These are phyloP conservation scores for Miniopterus natalensis DNA, from an alignment of 2,113 vertebrate species.

Conservation along the genomic window DNA sequence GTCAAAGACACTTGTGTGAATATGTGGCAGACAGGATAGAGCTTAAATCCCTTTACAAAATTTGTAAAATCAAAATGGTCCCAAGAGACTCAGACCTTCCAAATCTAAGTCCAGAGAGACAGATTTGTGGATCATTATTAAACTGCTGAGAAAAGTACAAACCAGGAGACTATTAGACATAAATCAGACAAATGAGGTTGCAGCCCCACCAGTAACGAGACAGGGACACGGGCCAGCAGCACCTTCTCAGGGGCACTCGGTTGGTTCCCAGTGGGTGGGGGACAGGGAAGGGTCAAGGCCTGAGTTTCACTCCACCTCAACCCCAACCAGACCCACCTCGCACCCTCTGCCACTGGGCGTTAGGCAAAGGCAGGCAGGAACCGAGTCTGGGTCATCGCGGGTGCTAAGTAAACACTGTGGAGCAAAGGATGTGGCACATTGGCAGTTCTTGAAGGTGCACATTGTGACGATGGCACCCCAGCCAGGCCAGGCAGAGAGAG, in stretches of 20 bases:
- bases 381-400: fast-evolving
- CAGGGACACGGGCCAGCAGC: not conserved
- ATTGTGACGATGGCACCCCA: fast-evolving
- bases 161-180: slow-evolving; percentile 68
- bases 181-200: slow-evolving; percentile 74
- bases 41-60: not conserved
- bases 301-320: too few relatives aligned
- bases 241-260: not conserved
- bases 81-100: slow-evolving; percentile 63
- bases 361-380: not conserved
- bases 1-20: not conserved
- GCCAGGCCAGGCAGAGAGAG: not conserved
- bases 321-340: not conserved
- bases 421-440: fast-evolving
- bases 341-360: not conserved
- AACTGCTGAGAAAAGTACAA: slow-evolving; percentile 76
- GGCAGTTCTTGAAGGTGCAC: fast-evolving
- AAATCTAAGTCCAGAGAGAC: slow-evolving; percentile 63
- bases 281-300: not conserved
- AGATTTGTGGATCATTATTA: slow-evolving; percentile 77
- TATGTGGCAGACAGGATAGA: not conserved
- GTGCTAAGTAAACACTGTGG: fast-evolving
- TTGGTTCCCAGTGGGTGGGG: not conserved
- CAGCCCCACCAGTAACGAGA: not conserved
- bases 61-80: slow-evolving; percentile 59